Percentiles rank a stretch among this genome's conserved stretches.
phyloP scores from a whole-genome alignment of 2,797 vertebrate species.

The Podarcis lilfordi region DNA sequence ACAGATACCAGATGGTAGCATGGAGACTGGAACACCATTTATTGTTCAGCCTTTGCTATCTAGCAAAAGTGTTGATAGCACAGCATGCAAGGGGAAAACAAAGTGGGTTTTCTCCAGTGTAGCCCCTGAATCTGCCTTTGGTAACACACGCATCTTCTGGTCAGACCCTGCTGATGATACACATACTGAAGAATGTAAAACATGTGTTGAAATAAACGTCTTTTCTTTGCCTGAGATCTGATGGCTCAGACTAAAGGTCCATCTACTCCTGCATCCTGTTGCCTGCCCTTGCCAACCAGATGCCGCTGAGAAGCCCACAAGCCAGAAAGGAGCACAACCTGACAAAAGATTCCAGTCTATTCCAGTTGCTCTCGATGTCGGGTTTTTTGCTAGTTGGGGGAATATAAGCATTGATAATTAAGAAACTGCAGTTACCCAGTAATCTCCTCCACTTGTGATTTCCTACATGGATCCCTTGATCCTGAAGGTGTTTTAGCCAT shows the following conservation, averaged over 20 bases:
- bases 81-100: conserved; percentile 77
- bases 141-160: background rate
- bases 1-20: conserved; percentile 79
- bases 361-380: too few species aligned
- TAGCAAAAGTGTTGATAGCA: conserved; percentile 82
- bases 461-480: too few species aligned
- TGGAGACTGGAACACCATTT: conserved; percentile 80
- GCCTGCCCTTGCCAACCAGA: too few species aligned
- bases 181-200: background rate
- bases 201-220: background rate
- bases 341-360: too few species aligned
- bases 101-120: background rate
- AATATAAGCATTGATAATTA: too few species aligned
- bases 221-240: background rate
- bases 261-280: background rate
- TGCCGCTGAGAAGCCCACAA: too few species aligned
- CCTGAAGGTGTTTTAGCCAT: too few species aligned
- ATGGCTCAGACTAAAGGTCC: background rate
- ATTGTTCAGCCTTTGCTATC: conserved; percentile 80
- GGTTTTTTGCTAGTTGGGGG: too few species aligned
- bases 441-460: too few species aligned
- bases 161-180: background rate
- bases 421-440: too few species aligned
- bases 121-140: background rate
- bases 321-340: too few species aligned